A percentile compares a stretch with the other conserved stretches of the same genome.
Evolutionary conservation across 2,888 invertebrate genomes (phyloP).

Genomic region (Lycia hirtaria): DNA sequence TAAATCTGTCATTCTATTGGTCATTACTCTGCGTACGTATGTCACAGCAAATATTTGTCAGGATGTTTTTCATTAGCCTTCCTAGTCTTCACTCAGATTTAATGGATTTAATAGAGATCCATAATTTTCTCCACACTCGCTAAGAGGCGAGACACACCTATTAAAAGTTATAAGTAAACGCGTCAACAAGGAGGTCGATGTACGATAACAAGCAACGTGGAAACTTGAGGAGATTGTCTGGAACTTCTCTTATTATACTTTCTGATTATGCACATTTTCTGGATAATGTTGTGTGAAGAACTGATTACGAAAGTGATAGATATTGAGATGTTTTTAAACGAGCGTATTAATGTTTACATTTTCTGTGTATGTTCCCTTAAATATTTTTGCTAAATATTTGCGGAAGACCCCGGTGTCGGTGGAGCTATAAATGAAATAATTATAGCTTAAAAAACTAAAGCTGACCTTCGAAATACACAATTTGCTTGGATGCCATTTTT

Average conservation of each 20-base stretch:
- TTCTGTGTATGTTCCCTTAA: neutral
- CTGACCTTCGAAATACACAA: too few relatives aligned
- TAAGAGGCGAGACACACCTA: slow-evolving; percentile 7
- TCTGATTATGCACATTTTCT: slow-evolving; percentile 9
- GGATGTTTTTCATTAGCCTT: neutral
- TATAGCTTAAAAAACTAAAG: too few relatives aligned
- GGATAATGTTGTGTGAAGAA: neutral
- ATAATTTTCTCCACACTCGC: slow-evolving; percentile 5
- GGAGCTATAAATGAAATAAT: too few relatives aligned
- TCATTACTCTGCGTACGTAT: too few relatives aligned
- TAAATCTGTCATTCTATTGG: too few relatives aligned
- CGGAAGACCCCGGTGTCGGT: too few relatives aligned
- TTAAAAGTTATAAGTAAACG: slow-evolving; percentile 6
- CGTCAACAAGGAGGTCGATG: slow-evolving; percentile 3
- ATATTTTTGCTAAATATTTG: too few relatives aligned
- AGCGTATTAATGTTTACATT: neutral
- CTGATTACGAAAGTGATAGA: neutral
- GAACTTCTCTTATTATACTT: slow-evolving; percentile 10
- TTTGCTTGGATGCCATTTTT: too few relatives aligned
- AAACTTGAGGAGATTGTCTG: slow-evolving; percentile 8
- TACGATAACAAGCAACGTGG: slow-evolving; percentile 9
- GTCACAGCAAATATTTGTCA: neutral
- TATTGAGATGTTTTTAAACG: neutral
- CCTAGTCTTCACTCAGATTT: neutral
- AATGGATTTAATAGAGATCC: neutral